Evolutionary conservation across 2,113 vertebrate species (phyloP), one percentile per base, ranked within the genome.

Genomic region (Phylloscopus trochiloides): DNA sequence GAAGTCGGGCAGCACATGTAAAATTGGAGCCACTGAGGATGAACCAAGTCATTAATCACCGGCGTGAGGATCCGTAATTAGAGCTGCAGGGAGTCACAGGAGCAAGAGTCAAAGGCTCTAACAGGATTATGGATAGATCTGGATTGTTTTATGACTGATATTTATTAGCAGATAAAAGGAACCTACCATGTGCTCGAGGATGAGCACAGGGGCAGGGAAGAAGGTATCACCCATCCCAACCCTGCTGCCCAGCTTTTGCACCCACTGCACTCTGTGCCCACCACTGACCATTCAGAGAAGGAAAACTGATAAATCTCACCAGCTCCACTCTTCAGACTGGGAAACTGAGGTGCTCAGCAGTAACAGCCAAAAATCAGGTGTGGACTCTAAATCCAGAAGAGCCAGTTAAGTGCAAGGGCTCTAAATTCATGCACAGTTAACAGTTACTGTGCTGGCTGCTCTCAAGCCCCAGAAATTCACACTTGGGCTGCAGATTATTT

Each of bases 51-150:
- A 79, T 97, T 96, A 96, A 96, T 95, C 94, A 97, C 32, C 6
- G 10, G 77, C 7, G 2, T 52, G 68, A 92, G 47, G 17, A 91
- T 48, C 80, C 0, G 3, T 85, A 97, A 97, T 95, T 91, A 92
- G 77, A 87, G 92, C 89, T 94, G 81, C 73, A 0, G 3, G 90
- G 61, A 96, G 92, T 91, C 94, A 75, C 92, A 85, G 92, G 71
- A 95, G 90, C 86, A 91, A 57, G 82, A 96, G 94, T 76, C 92
- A 95, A 90, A 92, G 94, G 86, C 82, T 95, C 59, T 95, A 96
- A 96, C 86, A 50, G 90, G 86, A 96, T 95, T 96, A 96, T 11
- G 68, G 86, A 72, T 94, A 94, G 85, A 83, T 77, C 63, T 80
- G 86, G 94, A 92, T 83, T 55, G 65, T 55, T 96, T 96, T 95